Evolutionary conservation across 2,797 vertebrate genomes (phyloP), one percentile per base, ranked within the genome.

Genomic region (Petrocephalus schoutedeni): DNA sequence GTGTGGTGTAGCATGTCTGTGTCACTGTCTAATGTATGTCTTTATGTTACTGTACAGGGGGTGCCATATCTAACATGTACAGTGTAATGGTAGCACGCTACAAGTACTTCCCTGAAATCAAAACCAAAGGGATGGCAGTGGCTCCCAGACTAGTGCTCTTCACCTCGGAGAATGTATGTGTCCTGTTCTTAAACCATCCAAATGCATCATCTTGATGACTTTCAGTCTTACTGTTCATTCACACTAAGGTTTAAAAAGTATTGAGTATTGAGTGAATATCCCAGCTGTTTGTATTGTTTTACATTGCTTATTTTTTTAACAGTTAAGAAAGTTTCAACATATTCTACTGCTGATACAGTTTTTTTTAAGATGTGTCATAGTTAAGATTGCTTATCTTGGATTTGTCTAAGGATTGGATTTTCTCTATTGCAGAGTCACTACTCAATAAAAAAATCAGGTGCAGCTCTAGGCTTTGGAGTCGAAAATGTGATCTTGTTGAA

Each of bases 51-150:
- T 53, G 84, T 80, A 36, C 91, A 99, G 98, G 98, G 77, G 98
- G 98, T 84, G 98, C 98, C 0, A 98, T 99, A 92, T 99, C 98
- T 92, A 99, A 99, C 93, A 97, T 99, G 98, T 99, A 99, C 95
- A 98, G 98, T 87, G 97, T 99, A 93, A 99, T 99, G 98, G 96
- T 98, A 16, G 98, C 98, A 89, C 96, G 98, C 51, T 99, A 99
- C 93, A 99, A 99, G 91, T 98, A 96, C 93, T 99, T 97, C 92
- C 98, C 98, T 3, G 98, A 99, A 93, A 96, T 99, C 64, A 99
- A 99, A 95, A 98, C 96, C 90, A 98, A 98, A 96, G 98, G 98
- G 92, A 99, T 99, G 98, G 93, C 97, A 12, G 97, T 96, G 9
- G 97, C 97, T 49, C 98, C 98, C 89, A 96, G 97, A 90, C 95